Evolutionary conservation across 2,797 vertebrate genomes (phyloP), one percentile per base, ranked within the genome.

Genomic region (Anguilla obscura): DNA sequence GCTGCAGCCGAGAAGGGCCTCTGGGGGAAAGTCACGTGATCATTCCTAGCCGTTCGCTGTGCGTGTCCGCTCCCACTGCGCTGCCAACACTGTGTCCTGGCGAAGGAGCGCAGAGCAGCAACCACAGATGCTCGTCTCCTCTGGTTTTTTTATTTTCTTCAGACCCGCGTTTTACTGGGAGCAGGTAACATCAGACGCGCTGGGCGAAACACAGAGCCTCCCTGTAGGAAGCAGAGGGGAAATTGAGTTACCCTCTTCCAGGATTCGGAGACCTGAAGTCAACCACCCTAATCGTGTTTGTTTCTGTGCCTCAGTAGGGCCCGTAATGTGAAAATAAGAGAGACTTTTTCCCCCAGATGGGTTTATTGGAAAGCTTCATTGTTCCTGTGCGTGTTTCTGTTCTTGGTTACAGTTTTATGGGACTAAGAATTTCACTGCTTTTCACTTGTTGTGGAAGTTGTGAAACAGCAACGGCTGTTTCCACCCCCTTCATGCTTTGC

Each of bases 241-340:
- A 89, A 86, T 48, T 80, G 7, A 89, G 87, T 90, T 82, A 87
- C 84, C 74, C 69, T 85, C 36, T 60, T n/a, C 52, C 87, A 84
- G 71, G 36, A 87, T 60, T 84, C 85, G 4, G 63, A 74, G 24
- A 86, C 79, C 80, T 86, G 40, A 85, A 86, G 79, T 33, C 50
- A 82, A 87, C 87, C 71, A 63, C 80, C 87, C 9, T 88, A 50
- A 89, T 89, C 85, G 82, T 84, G 74, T 88, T 89, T 90, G 87
- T 21, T 56, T 86, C 83, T 71, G 16, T 82, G 27, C 24, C 40
- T n/a, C n/a, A 69, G 80, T 74, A 40, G n/a, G 79, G 14, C 40
- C 87, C 86, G 27, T 76, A 36, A 52, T 66, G 76, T 89, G 48
- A 87, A 87, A 86, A 85, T 86, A 58, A 87, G 85, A 85, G 54